Evolutionary conservation across 2,797 vertebrate genomes (phyloP).

Genomic region (Dryobates pubescens): DNA sequence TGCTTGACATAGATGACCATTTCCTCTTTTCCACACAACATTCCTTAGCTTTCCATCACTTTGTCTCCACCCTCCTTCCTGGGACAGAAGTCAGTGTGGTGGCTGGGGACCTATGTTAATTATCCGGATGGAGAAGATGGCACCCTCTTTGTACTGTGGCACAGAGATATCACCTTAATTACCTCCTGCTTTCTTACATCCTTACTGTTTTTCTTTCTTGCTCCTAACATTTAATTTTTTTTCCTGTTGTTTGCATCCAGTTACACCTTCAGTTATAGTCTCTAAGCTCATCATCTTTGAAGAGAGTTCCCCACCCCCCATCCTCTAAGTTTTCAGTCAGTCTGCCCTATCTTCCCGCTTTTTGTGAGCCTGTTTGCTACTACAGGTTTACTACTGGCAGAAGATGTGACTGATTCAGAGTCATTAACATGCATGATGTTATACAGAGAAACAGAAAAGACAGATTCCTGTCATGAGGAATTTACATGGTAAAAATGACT

Average conservation of each 20-base stretch:
- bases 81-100: neutral
- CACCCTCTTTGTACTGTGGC: neutral
- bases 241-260: neutral
- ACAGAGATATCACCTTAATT: neutral
- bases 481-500: neutral
- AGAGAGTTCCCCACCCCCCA: neutral
- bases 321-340: neutral
- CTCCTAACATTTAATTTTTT: neutral
- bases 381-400: neutral
- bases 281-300: neutral
- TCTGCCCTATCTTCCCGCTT: neutral
- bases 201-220: neutral
- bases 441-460: constrained; percentile 4
- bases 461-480: neutral
- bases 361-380: neutral
- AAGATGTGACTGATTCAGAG: neutral
- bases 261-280: neutral
- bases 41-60: neutral
- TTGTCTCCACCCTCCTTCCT: neutral
- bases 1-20: neutral
- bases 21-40: neutral
- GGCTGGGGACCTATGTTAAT: neutral
- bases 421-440: neutral
- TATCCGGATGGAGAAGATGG: neutral
- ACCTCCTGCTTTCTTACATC: neutral